Conservation (phyloP, 1,140 invertebrate species). For the Drosophila elegans region DNA sequence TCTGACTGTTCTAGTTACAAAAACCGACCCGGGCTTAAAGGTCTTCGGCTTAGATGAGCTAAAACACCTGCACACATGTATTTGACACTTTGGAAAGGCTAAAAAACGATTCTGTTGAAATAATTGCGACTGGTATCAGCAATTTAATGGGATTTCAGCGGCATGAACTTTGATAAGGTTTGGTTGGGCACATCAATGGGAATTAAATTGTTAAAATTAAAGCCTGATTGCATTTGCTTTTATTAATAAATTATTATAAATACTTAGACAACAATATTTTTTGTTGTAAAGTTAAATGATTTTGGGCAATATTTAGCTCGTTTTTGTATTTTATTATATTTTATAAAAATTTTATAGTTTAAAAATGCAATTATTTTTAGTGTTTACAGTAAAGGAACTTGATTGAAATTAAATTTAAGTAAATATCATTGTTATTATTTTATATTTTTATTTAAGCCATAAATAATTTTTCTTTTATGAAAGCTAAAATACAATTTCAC, state of each 20-base stretch:
- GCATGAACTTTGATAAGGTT: slow-evolving; percentile 4
- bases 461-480: no score
- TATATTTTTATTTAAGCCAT: background rate
- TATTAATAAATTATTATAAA: background rate
- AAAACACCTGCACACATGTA: slow-evolving; percentile 1
- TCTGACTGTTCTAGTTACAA: slow-evolving; percentile 33
- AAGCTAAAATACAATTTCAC: no score
- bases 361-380: no score
- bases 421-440: no score
- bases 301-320: no score
- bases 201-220: background rate
- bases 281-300: no score
- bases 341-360: no score
- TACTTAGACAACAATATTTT: no score
- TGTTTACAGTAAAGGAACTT: no score
- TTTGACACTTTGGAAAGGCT: slow-evolving; percentile 10
- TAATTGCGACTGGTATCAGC: slow-evolving; percentile 12
- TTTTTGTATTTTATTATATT: no score
- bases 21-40: slow-evolving; percentile 25
- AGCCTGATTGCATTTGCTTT: background rate
- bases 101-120: slow-evolving; percentile 6
- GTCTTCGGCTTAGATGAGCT: slow-evolving; percentile 34
- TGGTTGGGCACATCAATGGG: background rate
- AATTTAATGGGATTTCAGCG: slow-evolving; percentile 13
- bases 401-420: no score